Conservation (phyloP, 2,888 invertebrate genomes). For the Quadroppia sp. region DNA sequence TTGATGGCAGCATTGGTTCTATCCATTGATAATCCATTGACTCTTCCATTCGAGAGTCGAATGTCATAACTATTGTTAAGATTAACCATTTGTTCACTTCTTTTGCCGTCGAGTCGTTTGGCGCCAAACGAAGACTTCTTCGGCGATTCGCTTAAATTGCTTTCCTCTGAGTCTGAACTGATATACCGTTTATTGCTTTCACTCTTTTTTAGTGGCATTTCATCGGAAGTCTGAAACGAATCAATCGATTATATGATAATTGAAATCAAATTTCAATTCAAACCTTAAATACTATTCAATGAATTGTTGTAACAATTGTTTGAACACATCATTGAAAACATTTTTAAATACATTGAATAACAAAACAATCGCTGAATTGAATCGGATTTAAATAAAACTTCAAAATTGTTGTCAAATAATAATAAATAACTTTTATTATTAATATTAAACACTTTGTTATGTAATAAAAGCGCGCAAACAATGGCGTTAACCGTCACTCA, state of each 20-base stretch:
- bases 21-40: conserved; percentile 14
- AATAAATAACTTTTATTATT: conserved; percentile 9
- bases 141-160: not conserved
- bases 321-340: no score
- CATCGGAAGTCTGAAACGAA: not conserved
- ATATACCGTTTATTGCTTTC: conserved; percentile 7
- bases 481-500: conserved; percentile 1
- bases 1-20: not conserved
- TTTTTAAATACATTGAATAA: no score
- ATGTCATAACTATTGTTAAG: not conserved
- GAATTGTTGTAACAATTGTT: no score
- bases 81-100: conserved; percentile 2
- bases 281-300: no score
- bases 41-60: not conserved
- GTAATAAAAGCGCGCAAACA: conserved; percentile 14
- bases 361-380: not conserved
- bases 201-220: conserved; percentile 14
- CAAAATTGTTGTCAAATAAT: not conserved
- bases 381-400: not conserved
- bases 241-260: not conserved
- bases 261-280: not conserved
- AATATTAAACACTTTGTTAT: not conserved
- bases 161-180: conserved; percentile 31
- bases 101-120: not conserved
- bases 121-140: conserved; percentile 1